These are phyloP conservation scores for Leucopternis melanops DNA, from an alignment of 2,113 vertebrate genomes.

Conservation along the genomic window DNA sequence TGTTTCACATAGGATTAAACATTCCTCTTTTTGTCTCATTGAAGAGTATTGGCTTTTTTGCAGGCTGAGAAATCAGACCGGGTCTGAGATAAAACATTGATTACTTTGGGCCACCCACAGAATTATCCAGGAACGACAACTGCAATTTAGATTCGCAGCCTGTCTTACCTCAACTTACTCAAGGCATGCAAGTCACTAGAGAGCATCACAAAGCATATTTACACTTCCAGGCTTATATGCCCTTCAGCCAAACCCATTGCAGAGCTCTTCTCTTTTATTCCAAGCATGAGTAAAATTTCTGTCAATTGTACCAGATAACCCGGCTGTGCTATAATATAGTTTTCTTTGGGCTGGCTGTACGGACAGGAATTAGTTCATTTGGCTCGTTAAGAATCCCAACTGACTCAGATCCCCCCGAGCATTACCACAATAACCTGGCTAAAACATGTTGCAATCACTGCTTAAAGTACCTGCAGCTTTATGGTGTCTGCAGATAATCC, in stretches of 20 bases:
- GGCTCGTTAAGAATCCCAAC: accelerated
- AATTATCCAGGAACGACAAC: background rate
- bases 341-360: background rate
- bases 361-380: background rate
- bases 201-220: background rate
- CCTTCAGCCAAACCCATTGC: background rate
- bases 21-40: background rate
- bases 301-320: background rate
- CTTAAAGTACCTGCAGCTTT: background rate
- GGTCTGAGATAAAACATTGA: background rate
- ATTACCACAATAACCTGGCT: background rate
- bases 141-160: background rate
- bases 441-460: background rate
- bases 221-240: background rate
- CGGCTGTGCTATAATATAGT: background rate
- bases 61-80: background rate
- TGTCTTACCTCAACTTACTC: background rate
- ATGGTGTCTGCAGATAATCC: background rate
- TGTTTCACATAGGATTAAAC: background rate
- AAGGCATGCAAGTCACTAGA: background rate
- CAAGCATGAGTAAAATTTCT: background rate
- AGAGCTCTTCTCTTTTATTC: background rate
- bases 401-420: background rate
- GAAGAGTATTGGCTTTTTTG: background rate
- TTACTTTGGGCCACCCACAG: background rate